These are phyloP conservation scores for Drosophila mayaguana DNA, from an alignment of 2,888 invertebrate genomes.

Conservation along the genomic window DNA sequence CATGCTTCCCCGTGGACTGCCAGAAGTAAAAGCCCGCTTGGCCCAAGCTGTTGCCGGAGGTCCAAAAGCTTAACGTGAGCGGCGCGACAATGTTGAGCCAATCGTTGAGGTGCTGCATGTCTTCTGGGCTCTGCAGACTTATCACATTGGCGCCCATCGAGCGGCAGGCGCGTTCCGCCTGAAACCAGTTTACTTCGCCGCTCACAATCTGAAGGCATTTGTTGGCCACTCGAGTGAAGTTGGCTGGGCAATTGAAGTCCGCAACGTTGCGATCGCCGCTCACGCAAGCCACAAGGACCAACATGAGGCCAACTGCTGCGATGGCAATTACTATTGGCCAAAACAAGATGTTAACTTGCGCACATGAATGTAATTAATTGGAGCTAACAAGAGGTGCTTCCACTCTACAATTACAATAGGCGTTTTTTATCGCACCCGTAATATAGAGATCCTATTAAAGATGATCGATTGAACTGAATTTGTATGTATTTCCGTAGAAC, in stretches of 20 bases:
- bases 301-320: neutral
- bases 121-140: neutral
- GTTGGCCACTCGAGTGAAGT: conserved; percentile 1
- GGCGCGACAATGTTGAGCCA: conserved; percentile 6
- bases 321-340: neutral
- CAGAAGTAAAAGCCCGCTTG: conserved; percentile 1
- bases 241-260: neutral
- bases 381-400: neutral
- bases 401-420: neutral
- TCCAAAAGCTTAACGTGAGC: neutral
- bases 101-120: neutral
- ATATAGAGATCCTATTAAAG: neutral
- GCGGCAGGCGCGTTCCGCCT: neutral
- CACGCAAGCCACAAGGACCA: neutral
- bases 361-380: neutral
- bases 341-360: neutral
- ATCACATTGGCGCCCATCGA: neutral
- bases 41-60: conserved; percentile 1
- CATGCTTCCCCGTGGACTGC: neutral
- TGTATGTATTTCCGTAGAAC: neutral
- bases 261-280: too few species aligned
- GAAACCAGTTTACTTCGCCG: neutral
- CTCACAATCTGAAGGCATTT: neutral
- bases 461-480: neutral
- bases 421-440: too few species aligned